These are phyloP conservation scores for Trisateles emortualis DNA, from an alignment of 2,888 invertebrate genomes.

Conservation along the genomic window DNA sequence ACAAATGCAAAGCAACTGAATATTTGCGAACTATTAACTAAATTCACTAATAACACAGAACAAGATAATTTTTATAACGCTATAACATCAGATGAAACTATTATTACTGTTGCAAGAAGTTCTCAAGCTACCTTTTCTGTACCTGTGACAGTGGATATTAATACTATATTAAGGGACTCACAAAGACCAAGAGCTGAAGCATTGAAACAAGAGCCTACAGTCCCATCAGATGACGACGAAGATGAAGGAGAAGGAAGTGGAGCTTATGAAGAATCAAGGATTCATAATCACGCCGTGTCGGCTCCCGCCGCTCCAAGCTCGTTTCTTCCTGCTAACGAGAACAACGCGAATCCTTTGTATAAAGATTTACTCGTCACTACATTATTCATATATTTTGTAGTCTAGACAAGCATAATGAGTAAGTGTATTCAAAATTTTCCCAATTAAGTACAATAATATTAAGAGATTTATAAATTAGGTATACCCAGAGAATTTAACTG, in stretches of 20 bases:
- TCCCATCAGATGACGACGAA: constrained; percentile 79
- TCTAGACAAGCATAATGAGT: constrained; percentile 44
- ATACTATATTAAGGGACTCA: constrained; percentile 37
- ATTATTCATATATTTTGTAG: constrained; percentile 45
- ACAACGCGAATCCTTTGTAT: constrained; percentile 51
- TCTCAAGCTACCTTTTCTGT: constrained; percentile 41
- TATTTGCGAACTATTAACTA: constrained; percentile 28
- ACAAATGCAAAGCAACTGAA: constrained; percentile 54
- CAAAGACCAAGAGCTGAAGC: constrained; percentile 68
- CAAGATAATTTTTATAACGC: constrained; percentile 57
- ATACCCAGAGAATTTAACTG: constrained; percentile 63
- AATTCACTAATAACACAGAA: constrained; percentile 60
- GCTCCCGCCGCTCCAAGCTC: constrained; percentile 79
- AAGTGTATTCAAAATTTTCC: constrained; percentile 33
- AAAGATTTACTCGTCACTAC: constrained; percentile 27
- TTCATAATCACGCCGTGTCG: constrained; percentile 63
- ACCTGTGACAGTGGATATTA: constrained; percentile 32
- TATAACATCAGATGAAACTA: constrained; percentile 51
- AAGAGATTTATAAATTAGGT: constrained; percentile 52
- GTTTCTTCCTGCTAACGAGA: constrained; percentile 71
- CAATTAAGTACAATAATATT: constrained; percentile 46
- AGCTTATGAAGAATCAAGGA: constrained; percentile 64
- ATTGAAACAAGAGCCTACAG: constrained; percentile 71
- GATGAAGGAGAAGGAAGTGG: constrained; percentile 80
- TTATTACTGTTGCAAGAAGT: constrained; percentile 33